Conservation (phyloP, 2,797 vertebrate species). For the Antrozous pallidus region DNA sequence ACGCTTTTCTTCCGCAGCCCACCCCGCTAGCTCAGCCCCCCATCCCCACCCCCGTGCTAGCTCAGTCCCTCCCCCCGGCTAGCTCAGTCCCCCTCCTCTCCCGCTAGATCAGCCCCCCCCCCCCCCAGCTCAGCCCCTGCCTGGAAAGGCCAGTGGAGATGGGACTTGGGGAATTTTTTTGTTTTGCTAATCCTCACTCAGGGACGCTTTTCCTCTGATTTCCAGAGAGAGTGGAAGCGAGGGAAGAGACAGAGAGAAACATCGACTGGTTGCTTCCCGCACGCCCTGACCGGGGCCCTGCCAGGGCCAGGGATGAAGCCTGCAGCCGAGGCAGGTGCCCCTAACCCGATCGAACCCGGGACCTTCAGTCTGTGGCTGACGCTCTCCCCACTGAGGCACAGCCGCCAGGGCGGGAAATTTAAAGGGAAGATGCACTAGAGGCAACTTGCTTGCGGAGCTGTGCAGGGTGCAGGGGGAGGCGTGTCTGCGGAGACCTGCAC, state of each 20-base stretch:
- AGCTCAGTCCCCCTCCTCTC: no score
- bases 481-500: neutral
- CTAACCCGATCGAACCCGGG: neutral
- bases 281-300: no score
- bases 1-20: neutral
- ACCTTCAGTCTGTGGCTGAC: neutral
- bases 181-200: no score
- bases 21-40: accelerated
- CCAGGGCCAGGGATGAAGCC: no score
- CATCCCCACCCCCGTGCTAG: no score
- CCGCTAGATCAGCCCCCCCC: accelerated
- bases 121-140: accelerated
- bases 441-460: no score
- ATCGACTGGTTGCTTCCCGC: no score
- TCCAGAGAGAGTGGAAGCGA: no score
- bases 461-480: accelerated
- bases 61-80: no score
- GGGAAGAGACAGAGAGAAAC: no score
- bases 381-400: neutral
- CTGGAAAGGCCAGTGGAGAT: accelerated
- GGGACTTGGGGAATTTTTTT: neutral
- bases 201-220: no score
- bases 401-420: neutral
- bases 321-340: no score
- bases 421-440: accelerated